Percentiles rank a stretch among this genome's conserved stretches.
Evolutionary conservation across 1,140 invertebrate genomes (phyloP).

Genomic region (Macrobrachium nipponense): DNA sequence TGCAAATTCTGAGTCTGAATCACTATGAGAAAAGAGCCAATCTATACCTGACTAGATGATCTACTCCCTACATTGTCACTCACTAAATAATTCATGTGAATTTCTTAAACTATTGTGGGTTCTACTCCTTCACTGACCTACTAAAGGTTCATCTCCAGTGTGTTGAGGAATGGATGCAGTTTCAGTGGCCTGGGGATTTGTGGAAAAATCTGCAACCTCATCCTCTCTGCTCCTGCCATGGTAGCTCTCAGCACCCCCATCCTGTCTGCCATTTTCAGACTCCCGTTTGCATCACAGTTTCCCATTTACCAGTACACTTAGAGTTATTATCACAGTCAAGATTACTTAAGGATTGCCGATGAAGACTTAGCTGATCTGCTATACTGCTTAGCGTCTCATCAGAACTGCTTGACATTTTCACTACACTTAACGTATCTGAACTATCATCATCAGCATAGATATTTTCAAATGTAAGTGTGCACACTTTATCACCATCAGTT

Average conservation of each 20-base stretch:
- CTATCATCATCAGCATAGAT: slow-evolving; percentile 57
- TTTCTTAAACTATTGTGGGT: slow-evolving; percentile 34
- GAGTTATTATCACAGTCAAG: slow-evolving; percentile 49
- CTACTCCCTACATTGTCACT: slow-evolving; percentile 25
- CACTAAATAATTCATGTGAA: slow-evolving; percentile 1
- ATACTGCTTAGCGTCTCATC: slow-evolving; percentile 49
- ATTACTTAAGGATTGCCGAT: slow-evolving; percentile 29
- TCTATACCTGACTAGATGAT: slow-evolving; percentile 47
- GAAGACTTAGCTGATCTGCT: slow-evolving; percentile 38
- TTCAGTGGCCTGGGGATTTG: background rate
- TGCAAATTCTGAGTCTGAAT: slow-evolving; percentile 55
- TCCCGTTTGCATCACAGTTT: slow-evolving; percentile 3
- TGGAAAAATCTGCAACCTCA: slow-evolving; percentile 66
- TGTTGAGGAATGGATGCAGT: background rate
- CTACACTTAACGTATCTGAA: slow-evolving; percentile 50
- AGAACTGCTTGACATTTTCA: slow-evolving; percentile 56
- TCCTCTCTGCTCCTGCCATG: slow-evolving; percentile 54
- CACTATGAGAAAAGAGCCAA: slow-evolving; percentile 61
- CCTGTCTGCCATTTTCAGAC: background rate
- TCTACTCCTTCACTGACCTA: slow-evolving; percentile 50
- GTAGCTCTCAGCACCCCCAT: background rate
- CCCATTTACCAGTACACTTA: slow-evolving; percentile 15
- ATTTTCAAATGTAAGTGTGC: slow-evolving; percentile 54
- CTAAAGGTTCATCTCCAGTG: slow-evolving; percentile 43
- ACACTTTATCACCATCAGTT: slow-evolving; percentile 34